These are phyloP conservation scores for Dolichopus griseipennis DNA, from an alignment of 2,888 invertebrate genomes.

Conservation along the genomic window DNA sequence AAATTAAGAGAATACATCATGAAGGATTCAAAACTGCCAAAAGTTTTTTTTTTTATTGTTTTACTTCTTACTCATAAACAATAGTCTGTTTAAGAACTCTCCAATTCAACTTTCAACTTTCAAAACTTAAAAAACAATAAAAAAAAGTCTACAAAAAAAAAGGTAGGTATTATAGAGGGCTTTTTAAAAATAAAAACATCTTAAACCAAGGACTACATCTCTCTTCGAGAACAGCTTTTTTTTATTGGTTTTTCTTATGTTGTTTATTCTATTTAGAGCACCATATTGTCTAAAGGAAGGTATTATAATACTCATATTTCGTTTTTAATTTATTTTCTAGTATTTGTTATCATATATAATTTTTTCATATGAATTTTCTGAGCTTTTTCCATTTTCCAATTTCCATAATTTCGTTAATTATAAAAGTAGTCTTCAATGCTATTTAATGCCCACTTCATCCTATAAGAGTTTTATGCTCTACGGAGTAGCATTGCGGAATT, in stretches of 20 bases:
- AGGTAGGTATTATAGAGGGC: neutral
- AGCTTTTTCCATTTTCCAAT: too few species aligned
- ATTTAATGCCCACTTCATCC: too few species aligned
- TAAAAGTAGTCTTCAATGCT: too few species aligned
- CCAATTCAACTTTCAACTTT: neutral
- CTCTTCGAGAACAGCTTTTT: neutral
- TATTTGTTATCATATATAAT: neutral
- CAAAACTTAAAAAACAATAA: neutral
- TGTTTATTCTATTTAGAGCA: neutral
- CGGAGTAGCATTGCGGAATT: too few species aligned
- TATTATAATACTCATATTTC: too few species aligned
- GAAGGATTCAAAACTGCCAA: slow-evolving; percentile 1
- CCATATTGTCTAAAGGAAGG: too few species aligned
- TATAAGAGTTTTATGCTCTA: too few species aligned
- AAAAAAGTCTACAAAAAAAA: neutral
- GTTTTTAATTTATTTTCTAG: too few species aligned
- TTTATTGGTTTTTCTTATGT: neutral
- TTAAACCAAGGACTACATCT: neutral
- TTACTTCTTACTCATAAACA: neutral
- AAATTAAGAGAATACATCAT: neutral
- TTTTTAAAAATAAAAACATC: neutral
- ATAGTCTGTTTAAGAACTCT: neutral
- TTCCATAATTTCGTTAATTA: too few species aligned
- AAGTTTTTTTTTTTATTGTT: neutral
- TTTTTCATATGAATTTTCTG: too few species aligned